A percentile compares a stretch with the other conserved stretches of the same genome.
These are phyloP conservation scores for Lepidochrysops patricia DNA, from an alignment of 2,888 invertebrate species.

Conservation along the genomic window DNA sequence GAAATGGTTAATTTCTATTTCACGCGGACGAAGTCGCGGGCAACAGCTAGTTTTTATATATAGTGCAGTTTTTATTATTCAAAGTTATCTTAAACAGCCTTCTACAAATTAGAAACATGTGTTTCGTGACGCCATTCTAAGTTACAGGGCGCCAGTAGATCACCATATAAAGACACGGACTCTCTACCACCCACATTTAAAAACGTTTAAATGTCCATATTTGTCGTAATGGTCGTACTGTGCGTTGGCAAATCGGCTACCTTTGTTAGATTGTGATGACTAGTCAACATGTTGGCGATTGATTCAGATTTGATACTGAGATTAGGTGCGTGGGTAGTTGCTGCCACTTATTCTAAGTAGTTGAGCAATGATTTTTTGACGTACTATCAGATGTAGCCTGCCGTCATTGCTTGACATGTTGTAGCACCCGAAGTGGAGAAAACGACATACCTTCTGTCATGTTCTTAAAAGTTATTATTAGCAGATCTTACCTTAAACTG, in stretches of 20 bases:
- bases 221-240: conserved; percentile 61
- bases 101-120: conserved; percentile 1
- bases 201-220: conserved; percentile 62
- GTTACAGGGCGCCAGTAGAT: conserved; percentile 13
- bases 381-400: not conserved
- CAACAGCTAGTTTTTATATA: no score
- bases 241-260: conserved; percentile 58
- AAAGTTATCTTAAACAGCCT: not conserved
- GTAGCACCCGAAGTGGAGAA: not conserved
- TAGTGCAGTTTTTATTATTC: not conserved
- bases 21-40: no score
- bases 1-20: no score
- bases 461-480: no score
- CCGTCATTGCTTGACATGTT: not conserved
- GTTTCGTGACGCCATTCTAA: not conserved
- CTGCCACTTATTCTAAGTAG: conserved; percentile 37
- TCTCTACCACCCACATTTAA: conserved; percentile 55
- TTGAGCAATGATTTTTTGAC: conserved; percentile 4
- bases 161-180: conserved; percentile 51
- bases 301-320: conserved; percentile 66
- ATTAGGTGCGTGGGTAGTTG: conserved; percentile 56
- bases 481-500: not conserved
- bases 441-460: not conserved
- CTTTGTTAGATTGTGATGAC: conserved; percentile 63
- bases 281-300: conserved; percentile 55